Percentiles rank a stretch among this genome's conserved stretches.
Evolutionary conservation across 2,888 invertebrate species (phyloP).

Genomic region (Lithophane ornitopus): DNA sequence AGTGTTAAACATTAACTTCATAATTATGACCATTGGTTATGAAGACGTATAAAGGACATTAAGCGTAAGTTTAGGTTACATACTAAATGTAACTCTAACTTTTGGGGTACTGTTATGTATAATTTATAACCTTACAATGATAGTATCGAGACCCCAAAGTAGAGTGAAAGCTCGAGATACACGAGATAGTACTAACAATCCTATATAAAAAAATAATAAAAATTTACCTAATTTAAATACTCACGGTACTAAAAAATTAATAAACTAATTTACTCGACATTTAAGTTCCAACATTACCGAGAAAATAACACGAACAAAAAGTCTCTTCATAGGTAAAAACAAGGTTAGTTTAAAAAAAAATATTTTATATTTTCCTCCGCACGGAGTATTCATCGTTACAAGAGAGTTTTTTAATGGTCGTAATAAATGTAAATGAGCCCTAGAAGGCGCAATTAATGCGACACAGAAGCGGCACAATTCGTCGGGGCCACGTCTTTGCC

Average conservation of each 20-base stretch:
- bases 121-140: neutral
- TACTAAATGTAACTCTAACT: slow-evolving; percentile 9
- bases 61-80: slow-evolving; percentile 4
- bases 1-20: neutral
- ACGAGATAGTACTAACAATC: neutral
- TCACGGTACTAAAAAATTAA: neutral
- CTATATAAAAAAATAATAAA: neutral
- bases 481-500: slow-evolving; percentile 75
- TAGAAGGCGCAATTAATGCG: slow-evolving; percentile 79
- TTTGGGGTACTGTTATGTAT: slow-evolving; percentile 15
- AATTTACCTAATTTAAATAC: neutral
- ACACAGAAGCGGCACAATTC: slow-evolving; percentile 75
- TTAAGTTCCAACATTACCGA: slow-evolving; percentile 21
- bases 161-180: neutral
- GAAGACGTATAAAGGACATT: slow-evolving; percentile 14
- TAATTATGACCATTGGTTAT: slow-evolving; percentile 19
- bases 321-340: slow-evolving; percentile 26
- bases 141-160: neutral
- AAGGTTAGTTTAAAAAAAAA: slow-evolving; percentile 48
- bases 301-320: slow-evolving; percentile 33
- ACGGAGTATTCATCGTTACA: slow-evolving; percentile 70
- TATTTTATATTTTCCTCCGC: slow-evolving; percentile 42
- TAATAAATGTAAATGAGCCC: slow-evolving; percentile 82
- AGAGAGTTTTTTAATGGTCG: slow-evolving; percentile 75
- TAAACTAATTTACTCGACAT: slow-evolving; percentile 15